phyloP scores from a whole-genome alignment of 2,797 vertebrate genomes.

The Crenichthys baileyi region DNA sequence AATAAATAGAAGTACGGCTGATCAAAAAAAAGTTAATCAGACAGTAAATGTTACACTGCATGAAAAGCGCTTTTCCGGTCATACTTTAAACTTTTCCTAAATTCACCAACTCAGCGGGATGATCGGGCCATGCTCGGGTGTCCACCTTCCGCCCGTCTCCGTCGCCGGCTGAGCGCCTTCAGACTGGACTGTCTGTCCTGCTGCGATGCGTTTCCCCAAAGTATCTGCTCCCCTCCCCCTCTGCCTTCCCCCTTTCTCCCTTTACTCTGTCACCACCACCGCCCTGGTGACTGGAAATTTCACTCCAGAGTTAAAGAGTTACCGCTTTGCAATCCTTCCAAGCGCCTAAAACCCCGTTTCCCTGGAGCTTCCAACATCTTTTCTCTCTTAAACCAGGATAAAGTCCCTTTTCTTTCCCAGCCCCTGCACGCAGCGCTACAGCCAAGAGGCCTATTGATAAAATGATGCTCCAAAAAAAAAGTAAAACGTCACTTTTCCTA shows the following conservation, averaged over 20 bases:
- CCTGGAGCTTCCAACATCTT: neutral
- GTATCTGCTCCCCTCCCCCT: conserved; percentile 55
- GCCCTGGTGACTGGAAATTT: conserved; percentile 44
- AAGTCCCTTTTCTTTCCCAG: neutral
- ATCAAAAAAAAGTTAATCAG: conserved; percentile 10
- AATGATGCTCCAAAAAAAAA: neutral
- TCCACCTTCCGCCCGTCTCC: conserved; percentile 82
- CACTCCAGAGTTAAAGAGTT: conserved; percentile 29
- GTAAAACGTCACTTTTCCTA: neutral
- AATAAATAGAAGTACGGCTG: neutral
- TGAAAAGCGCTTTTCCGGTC: conserved; percentile 20
- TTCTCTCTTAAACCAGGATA: neutral
- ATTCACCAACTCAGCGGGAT: conserved; percentile 18
- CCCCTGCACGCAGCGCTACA: neutral
- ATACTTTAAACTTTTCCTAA: neutral
- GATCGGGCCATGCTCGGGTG: conserved; percentile 35
- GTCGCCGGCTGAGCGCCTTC: conserved; percentile 75
- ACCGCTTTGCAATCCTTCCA: conserved; percentile 8
- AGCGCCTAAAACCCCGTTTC: conserved; percentile 6
- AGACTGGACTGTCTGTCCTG: conserved; percentile 76
- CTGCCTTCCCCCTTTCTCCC: conserved; percentile 4
- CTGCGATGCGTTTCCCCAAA: conserved; percentile 73
- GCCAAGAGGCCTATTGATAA: neutral
- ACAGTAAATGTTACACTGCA: neutral
- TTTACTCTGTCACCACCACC: conserved; percentile 48